Base-by-base conservation (phyloP, 1,140 invertebrate species). In the Drosophila pallidifrons region DNA sequence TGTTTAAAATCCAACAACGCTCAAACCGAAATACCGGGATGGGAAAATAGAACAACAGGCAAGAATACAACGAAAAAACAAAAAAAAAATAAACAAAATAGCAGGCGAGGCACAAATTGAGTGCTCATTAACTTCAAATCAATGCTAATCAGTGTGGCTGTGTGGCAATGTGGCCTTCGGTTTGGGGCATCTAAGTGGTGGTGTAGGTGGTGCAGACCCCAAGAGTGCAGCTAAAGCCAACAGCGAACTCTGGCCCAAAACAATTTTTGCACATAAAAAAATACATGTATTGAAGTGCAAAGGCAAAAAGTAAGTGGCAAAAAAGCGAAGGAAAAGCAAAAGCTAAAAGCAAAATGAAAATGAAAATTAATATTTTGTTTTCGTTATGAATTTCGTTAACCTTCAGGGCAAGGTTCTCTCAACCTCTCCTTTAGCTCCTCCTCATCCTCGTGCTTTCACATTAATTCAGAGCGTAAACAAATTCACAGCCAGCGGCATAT, bases 81-180 rank as follows among this genome's bases (percentile, higher is more conserved):
- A 47, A 43, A 45, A 28, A 28, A 30, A 47, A 7, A 60, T 5
- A 51, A 60, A 51, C 45, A 58, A 52, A 58, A 43, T 6, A 25
- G 16, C 25, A 45, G 51, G 28, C 13, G 13, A 35, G 30, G 43
- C 47, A 57, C 61, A 79, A 87, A 88, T 87, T 80, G 67, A 83
- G 77, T 83, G 80, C 70, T 78, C 60, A 88, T 87, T 82, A 88
- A 88, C 69, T 72, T 80, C 67, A 73, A 87, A 88, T 88, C 83
- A 86, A 88, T 88, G 79, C 79, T 86, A 81, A 83, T 85, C 81
- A 83, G 70, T 81, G 25, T 71, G 81, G 30, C 49, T 47, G 38
- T 41, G 41, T 13, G 41, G 41, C n/a, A 5, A n/a, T 13, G 11
- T 49, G 46, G 41, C 11, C 61, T 32, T 47, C 30, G 28, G 15